Base-by-base conservation (phyloP, 2,888 invertebrate species). In the Pegoplata infirma region DNA sequence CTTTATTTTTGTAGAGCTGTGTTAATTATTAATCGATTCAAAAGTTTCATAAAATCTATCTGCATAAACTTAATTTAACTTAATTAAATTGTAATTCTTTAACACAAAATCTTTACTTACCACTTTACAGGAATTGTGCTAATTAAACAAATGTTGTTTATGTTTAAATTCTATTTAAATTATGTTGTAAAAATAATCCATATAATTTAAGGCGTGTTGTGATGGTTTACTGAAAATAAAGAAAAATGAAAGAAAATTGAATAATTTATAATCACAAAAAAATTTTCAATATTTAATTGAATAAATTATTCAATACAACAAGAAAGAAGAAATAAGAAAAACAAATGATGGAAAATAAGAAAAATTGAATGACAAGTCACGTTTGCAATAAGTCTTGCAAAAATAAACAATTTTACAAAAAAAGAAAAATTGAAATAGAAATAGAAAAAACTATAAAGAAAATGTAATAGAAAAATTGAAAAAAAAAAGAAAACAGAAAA, bases 141-240 rank as follows among this genome's bases (percentile, higher is more conserved):
- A 6, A 5, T 40, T 40, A 40, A 40, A 5, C 4, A 5, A 40
- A 40, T 5, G 10, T n/a, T n/a, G 3, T 28, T 36, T 36, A 12
- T 36, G 1, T 36, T 12, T 12, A 28, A 40, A 40, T 40, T 40
- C n/a, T 40, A 40, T 51, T 16, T 23, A 51, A 51, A 51, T n/a
- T n/a, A 17, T 23, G 21, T 55, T 67, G 46, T 53, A 47, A 58
- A 68, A 75, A 49, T 76, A 76, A 69, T 76, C 75, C 75, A 51
- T 21, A 69, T 51, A 56, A 68, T 64, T 69, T 64, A 76, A 76
- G 75, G 75, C 75, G 69, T 76, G 68, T 28, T 56, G 75, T 69
- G 58, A 55, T 32, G 17, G 16, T 49, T 25, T 40, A 47, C 75
- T 69, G 14, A 1, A 76, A 76, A 23, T 4, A 61, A 19, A 68